These are phyloP conservation scores for Sanderia malayensis DNA, from an alignment of 30 jellyfish, hydroid and myxozoan genomes.

Conservation along the genomic window DNA sequence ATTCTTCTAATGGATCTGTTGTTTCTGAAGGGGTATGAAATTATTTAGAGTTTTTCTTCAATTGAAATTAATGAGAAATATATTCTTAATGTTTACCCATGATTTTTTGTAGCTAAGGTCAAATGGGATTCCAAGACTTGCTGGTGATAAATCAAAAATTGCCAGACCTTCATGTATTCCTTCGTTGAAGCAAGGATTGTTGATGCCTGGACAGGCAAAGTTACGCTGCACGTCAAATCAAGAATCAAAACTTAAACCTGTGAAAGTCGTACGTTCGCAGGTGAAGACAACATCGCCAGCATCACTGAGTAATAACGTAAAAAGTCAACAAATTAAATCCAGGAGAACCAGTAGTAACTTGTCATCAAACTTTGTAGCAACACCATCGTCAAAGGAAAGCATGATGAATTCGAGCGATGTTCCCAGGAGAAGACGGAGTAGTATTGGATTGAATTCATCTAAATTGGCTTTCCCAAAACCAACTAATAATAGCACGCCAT, in stretches of 20 bases:
- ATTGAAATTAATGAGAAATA: too few relatives aligned
- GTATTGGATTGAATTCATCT: constrained; percentile 26
- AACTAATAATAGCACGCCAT: constrained; percentile 57
- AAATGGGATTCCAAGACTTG: constrained; percentile 34
- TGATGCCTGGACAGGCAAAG: constrained; percentile 30
- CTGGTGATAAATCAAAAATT: constrained; percentile 7
- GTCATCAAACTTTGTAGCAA: constrained; percentile 5
- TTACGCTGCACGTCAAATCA: constrained; percentile 21
- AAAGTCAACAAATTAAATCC: not conserved
- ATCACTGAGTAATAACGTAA: not conserved
- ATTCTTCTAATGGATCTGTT: too few relatives aligned
- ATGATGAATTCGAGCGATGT: constrained; percentile 16
- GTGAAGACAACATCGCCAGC: constrained; percentile 10
- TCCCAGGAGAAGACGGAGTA: constrained; percentile 21
- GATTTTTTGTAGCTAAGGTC: constrained; percentile 17
- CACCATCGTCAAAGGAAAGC: constrained; percentile 21
- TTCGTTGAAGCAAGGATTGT: constrained; percentile 38
- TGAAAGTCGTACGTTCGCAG: constrained; percentile 38
- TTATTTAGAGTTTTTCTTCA: too few relatives aligned
- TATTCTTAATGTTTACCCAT: too few relatives aligned
- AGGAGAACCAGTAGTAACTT: not conserved
- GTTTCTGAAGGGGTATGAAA: too few relatives aligned
- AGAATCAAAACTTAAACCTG: constrained; percentile 54
- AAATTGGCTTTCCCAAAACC: constrained; percentile 37
- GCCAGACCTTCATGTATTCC: constrained; percentile 50